Evolutionary conservation across 2,888 invertebrate genomes (phyloP).

Genomic region (Rhorus exstirpatorius): DNA sequence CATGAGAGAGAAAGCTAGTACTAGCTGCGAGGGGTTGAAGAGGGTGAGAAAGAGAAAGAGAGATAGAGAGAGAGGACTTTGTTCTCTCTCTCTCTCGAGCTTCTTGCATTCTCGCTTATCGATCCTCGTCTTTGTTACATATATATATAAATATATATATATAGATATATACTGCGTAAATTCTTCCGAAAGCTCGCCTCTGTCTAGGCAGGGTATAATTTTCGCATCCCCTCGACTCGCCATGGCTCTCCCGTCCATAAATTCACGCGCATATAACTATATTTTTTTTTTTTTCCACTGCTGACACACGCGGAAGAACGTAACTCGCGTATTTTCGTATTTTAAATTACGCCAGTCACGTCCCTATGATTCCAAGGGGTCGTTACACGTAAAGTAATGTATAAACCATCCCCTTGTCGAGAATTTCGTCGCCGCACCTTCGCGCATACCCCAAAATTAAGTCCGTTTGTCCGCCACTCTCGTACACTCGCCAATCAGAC

Average conservation of each 20-base stretch:
- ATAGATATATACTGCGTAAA: constrained; percentile 13
- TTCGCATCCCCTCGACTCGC: constrained; percentile 75
- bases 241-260: constrained; percentile 22
- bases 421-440: constrained; percentile 39
- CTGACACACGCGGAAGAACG: background rate
- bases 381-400: background rate
- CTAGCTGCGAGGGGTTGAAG: background rate
- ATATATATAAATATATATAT: background rate
- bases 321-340: background rate
- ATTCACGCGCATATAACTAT: background rate
- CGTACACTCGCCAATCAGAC: constrained; percentile 76
- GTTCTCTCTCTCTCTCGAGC: constrained; percentile 15
- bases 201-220: constrained; percentile 78
- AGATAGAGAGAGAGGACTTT: constrained; percentile 21
- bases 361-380: background rate
- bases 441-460: constrained; percentile 77
- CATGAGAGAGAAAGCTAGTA: constrained; percentile 44
- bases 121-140: constrained; percentile 47
- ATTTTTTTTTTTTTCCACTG: no score
- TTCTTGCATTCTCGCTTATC: constrained; percentile 56
- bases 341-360: background rate
- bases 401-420: constrained; percentile 17
- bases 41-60: constrained; percentile 8
- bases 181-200: constrained; percentile 32
- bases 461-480: constrained; percentile 82